Evolutionary conservation across 2,888 invertebrate genomes (phyloP).

Genomic region (Nyleta sp.): DNA sequence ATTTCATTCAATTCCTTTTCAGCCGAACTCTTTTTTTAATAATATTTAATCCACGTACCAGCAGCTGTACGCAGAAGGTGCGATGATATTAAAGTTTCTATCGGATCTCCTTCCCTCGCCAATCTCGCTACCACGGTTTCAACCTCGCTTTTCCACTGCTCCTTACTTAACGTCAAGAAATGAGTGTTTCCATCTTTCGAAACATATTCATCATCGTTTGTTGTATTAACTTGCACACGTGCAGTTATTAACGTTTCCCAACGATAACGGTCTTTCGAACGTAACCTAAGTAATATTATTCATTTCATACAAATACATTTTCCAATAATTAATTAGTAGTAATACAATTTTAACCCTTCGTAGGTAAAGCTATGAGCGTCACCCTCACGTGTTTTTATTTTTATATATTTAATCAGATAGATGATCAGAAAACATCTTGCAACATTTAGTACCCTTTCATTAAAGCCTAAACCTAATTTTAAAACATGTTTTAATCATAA

Average conservation of each 20-base stretch:
- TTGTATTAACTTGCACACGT: slow-evolving; percentile 62
- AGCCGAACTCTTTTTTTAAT: not conserved
- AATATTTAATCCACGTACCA: slow-evolving; percentile 65
- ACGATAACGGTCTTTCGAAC: slow-evolving; percentile 69
- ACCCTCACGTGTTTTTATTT: no score
- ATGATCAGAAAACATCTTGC: no score
- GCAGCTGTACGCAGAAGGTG: slow-evolving; percentile 75
- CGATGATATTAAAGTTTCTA: slow-evolving; percentile 73
- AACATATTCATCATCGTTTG: slow-evolving; percentile 72
- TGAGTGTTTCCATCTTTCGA: slow-evolving; percentile 73
- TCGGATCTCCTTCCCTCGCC: slow-evolving; percentile 77
- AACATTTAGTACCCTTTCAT: no score
- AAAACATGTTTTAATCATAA: no score
- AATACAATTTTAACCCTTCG: no score
- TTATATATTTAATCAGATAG: no score
- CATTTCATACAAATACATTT: no score
- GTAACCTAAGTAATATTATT: slow-evolving; percentile 35
- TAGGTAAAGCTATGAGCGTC: no score
- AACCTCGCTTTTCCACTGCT: slow-evolving; percentile 77
- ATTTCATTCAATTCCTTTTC: no score
- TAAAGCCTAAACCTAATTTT: no score
- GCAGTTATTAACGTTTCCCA: slow-evolving; percentile 73
- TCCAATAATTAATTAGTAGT: no score
- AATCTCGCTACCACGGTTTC: slow-evolving; percentile 74
- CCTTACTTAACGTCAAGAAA: slow-evolving; percentile 68